Evolutionary conservation across 2,113 vertebrate genomes (phyloP), one percentile per base, ranked within the genome.

Genomic region (Callorhinus ursinus): DNA sequence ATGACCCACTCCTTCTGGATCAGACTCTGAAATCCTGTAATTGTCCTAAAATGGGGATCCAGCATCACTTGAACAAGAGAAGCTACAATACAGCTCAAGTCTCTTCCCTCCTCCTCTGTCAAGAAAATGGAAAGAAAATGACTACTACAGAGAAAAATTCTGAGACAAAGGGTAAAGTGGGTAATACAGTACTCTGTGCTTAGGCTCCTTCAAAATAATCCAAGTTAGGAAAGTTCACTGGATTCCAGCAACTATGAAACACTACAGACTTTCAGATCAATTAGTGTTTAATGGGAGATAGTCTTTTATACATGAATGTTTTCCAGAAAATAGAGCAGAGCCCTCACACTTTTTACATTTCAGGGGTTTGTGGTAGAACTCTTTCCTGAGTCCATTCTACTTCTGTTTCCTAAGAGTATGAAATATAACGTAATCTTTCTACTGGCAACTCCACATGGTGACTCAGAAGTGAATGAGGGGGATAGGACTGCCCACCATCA

Each of bases 1-100:
- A 99, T 99, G 98, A 99, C 99, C 99, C 99, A 99, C 97, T 99
- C 99, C 98, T 99, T 99, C 98, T 99, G 99, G 91, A 99, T 99
- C 97, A 99, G 99, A 98, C 99, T 99, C 98, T 99, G 99, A 98
- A 99, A 99, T 76, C 99, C 99, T 79, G 97, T 95, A n/a, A 99
- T 99, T 93, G 99, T 99, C 96, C 99, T 99, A 95, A 99, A 99
- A 95, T 99, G 99, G 77, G 99, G 99, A 96, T 99, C 99, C 98
- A 99, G 97, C 99, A 99, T 99, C 97, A 99, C 98, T 99, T 99
- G 99, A 79, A 99, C 98, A 89, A 99, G 98, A 53, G 99, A 99
- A 82, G 99, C 99, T 82, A 99, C 98, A 26, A 99, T 97, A 96
- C 99, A 99, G 98, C 99, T 99, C 98, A 99, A 98, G 98, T 99